A percentile compares a stretch with the other conserved stretches of the same genome.
phyloP scores from a whole-genome alignment of 2,888 invertebrate genomes.

The Eupithecia centaureata region DNA sequence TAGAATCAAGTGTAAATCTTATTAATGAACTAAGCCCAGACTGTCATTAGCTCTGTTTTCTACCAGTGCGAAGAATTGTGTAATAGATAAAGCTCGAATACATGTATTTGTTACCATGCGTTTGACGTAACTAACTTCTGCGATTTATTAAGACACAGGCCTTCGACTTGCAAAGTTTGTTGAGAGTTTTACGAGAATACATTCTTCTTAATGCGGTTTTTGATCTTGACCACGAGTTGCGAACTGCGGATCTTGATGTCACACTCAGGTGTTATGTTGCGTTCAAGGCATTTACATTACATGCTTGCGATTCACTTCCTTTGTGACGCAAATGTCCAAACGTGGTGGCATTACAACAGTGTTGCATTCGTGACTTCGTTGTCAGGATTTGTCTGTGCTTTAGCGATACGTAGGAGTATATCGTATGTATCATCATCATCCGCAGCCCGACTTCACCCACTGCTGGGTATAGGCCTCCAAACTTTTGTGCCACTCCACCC shows the following conservation, averaged over 20 bases:
- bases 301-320: constrained; percentile 37
- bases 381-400: not conserved
- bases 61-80: not conserved
- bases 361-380: not conserved
- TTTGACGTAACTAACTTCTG: not conserved
- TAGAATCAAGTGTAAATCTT: not conserved
- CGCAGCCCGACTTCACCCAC: no score
- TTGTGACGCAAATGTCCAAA: constrained; percentile 28
- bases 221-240: constrained; percentile 23
- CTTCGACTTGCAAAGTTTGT: no score
- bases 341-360: not conserved
- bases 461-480: no score
- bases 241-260: constrained; percentile 21
- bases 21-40: not conserved
- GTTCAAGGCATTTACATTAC: constrained; percentile 29
- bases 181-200: not conserved
- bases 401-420: not conserved
- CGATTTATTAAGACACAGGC: not conserved
- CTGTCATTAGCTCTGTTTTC: not conserved
- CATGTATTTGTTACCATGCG: no score
- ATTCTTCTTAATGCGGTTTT: not conserved
- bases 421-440: no score
- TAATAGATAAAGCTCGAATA: not conserved
- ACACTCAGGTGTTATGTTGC: constrained; percentile 37
- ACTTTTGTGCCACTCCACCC: no score